Conservation (phyloP, 2,797 vertebrate species). For the Chaenodraco wilsoni region DNA sequence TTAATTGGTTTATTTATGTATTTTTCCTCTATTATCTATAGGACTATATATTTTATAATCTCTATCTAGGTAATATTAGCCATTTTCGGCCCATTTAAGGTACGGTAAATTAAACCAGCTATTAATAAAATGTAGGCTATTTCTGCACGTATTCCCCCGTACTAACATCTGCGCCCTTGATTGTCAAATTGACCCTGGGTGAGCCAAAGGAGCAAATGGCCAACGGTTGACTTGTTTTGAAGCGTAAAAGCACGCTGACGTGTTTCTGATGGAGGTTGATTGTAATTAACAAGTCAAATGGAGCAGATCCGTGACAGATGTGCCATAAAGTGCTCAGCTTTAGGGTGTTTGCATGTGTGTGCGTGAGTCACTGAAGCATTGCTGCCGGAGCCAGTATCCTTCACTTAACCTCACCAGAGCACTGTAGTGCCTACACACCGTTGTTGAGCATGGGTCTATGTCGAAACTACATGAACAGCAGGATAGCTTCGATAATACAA, state of each 20-base stretch:
- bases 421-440: slow-evolving; percentile 32
- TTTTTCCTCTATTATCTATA: not conserved
- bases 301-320: slow-evolving; percentile 83
- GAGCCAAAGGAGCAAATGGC: slow-evolving; percentile 55
- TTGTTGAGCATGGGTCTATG: slow-evolving; percentile 16
- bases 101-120: not conserved
- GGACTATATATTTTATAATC: not conserved
- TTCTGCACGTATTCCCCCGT: not conserved
- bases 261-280: slow-evolving; percentile 76
- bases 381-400: slow-evolving; percentile 58
- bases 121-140: slow-evolving; percentile 32
- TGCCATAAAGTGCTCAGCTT: slow-evolving; percentile 72
- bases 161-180: slow-evolving; percentile 54
- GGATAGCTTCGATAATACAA: slow-evolving; percentile 23
- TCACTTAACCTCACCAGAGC: slow-evolving; percentile 68
- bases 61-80: not conserved
- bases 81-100: not conserved
- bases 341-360: slow-evolving; percentile 34
- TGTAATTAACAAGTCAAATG: slow-evolving; percentile 84
- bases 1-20: not conserved
- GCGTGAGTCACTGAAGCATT: slow-evolving; percentile 36
- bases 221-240: slow-evolving; percentile 60
- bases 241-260: slow-evolving; percentile 56
- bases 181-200: slow-evolving; percentile 37
- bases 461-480: slow-evolving; percentile 7